These are phyloP conservation scores for Bemisia tabaci DNA, from an alignment of 1,140 invertebrate species.

Conservation along the genomic window DNA sequence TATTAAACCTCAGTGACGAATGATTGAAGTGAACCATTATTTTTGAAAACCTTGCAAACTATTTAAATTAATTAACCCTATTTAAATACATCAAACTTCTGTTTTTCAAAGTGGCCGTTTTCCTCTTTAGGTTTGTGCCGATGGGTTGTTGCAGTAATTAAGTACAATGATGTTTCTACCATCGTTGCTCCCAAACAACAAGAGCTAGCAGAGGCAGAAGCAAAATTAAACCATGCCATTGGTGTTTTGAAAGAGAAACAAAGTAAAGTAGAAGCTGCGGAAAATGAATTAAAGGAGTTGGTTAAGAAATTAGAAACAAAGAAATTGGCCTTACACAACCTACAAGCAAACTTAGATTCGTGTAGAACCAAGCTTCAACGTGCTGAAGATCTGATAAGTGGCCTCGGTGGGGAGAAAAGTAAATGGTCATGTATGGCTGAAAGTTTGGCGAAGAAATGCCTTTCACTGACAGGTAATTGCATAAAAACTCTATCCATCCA, in stretches of 20 bases:
- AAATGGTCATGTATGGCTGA: conserved; percentile 70
- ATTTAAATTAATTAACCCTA: no score
- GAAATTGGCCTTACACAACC: conserved; percentile 14
- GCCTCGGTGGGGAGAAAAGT: conserved; percentile 65
- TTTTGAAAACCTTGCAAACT: no score
- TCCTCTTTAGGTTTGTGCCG: conserved; percentile 51
- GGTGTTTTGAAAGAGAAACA: conserved; percentile 57
- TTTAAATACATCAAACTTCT: no score
- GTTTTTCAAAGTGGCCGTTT: no score
- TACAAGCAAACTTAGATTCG: conserved; percentile 56
- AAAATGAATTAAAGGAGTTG: conserved; percentile 48
- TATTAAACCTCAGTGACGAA: no score
- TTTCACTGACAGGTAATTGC: neutral
- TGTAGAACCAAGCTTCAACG: conserved; percentile 82
- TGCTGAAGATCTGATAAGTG: conserved; percentile 83
- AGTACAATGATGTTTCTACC: conserved; percentile 84
- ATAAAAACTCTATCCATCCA: no score
- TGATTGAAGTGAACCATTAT: no score
- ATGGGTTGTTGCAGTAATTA: conserved; percentile 85
- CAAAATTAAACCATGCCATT: conserved; percentile 49
- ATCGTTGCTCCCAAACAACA: conserved; percentile 74
- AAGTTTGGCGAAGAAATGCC: conserved; percentile 46
- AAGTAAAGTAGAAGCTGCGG: conserved; percentile 51
- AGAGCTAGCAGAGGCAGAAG: conserved; percentile 61
- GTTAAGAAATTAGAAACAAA: conserved; percentile 36